Conservation (phyloP, 2,113 vertebrate genomes). For the Pterocles burchelli region DNA sequence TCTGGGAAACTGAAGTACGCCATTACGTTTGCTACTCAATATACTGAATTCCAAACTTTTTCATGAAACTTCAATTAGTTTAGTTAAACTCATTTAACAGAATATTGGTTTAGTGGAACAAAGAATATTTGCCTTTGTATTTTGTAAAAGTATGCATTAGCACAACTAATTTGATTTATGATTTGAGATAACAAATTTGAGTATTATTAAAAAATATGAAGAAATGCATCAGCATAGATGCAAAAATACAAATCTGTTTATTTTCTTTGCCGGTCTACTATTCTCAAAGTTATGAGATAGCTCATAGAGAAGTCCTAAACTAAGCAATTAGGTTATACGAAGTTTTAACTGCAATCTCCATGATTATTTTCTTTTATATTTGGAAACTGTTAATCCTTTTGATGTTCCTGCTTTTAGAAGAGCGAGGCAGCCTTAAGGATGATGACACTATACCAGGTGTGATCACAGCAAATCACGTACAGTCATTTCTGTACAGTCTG, state of each 20-base stretch:
- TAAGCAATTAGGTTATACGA: neutral
- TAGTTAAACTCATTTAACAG: neutral
- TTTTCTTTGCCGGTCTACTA: neutral
- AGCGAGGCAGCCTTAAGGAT: neutral
- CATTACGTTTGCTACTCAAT: neutral
- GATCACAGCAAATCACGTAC: neutral
- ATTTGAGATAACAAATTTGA: neutral
- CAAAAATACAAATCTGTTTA: neutral
- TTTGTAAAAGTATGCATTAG: neutral
- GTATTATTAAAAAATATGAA: neutral
- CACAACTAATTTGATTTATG: neutral
- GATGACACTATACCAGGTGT: neutral
- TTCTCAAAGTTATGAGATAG: neutral
- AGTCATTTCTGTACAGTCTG: conserved; percentile 15
- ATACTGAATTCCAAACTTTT: neutral
- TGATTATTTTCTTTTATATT: neutral
- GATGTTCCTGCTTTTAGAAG: neutral
- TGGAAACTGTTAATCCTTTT: neutral
- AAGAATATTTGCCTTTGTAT: neutral
- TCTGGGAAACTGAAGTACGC: neutral
- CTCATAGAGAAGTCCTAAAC: neutral
- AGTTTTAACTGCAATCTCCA: neutral
- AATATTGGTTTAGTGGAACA: neutral
- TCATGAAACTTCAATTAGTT: neutral
- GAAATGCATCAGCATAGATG: neutral